Base-by-base conservation (phyloP, 2,113 vertebrate genomes). In the Paradoxurus hermaphroditus region DNA sequence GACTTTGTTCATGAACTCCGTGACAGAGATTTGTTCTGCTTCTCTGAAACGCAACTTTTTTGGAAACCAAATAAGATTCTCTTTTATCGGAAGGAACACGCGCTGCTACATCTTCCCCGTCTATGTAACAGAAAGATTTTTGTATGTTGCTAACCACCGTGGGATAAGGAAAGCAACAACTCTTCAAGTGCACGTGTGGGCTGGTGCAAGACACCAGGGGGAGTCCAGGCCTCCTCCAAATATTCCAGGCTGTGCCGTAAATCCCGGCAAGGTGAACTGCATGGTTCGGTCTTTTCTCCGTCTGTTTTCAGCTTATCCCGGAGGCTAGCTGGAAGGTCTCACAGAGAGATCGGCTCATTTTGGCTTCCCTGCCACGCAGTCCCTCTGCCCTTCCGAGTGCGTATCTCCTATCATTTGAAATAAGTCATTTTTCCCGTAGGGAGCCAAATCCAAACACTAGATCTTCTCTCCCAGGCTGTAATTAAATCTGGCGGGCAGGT, bases 401-500 rank as follows among this genome's bases (percentile, higher is more conserved):
- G 5, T 49, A 91, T 39, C 70, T 93, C 79, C 91, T 44, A 16
- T 36, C 18, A 14, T 83, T 46, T 82, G 25, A 94, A 97, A 16
- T 65, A 39, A 87, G 51, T 87, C 68, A 56, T 56, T 93, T 95
- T 97, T 89, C 62, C 96, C 86, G 77, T 62, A 89, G 92, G 90
- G 51, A 95, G 93, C 56, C 53, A 91, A 97, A 92, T 92, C n/a
- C 83, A 94, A 93, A 97, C 83, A 97, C 84, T 90, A 84, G 68
- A 83, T 65, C 56, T 81, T 96, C 91, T 97, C 75, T 97, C 18
- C 4, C 21, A 70, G 82, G 36, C 83, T 87, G 97, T 93, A 97
- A 98, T 97, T 93, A 93, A 97, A 97, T 96, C 97, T 96, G 79
- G 56, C 0, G 0, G 51, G 39, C 73, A 95, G 84, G 96, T 97